Conservation (phyloP, 2,797 vertebrate species). For the Urosaurus nigricauda region DNA sequence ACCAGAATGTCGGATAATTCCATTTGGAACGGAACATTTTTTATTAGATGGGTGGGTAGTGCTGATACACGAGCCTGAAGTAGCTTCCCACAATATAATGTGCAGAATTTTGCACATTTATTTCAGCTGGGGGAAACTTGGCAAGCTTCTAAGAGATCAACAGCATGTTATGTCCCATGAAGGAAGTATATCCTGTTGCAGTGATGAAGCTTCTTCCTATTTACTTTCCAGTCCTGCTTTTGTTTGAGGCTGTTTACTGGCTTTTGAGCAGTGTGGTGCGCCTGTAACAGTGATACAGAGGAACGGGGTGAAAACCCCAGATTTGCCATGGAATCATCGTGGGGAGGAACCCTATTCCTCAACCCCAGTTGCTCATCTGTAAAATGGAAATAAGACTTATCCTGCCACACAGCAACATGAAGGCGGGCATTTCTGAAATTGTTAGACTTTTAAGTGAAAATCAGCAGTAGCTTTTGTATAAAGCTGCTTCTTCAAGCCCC, state of each 20-base stretch:
- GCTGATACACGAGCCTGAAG: neutral
- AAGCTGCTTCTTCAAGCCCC: neutral
- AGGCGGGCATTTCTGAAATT: neutral
- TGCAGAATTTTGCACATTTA: neutral
- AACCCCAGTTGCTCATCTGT: neutral
- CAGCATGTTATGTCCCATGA: neutral
- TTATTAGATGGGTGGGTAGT: neutral
- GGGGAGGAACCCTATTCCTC: neutral
- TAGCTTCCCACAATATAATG: neutral
- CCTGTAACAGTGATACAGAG: neutral
- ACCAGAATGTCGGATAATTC: neutral
- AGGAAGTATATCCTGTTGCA: slow-evolving; percentile 12
- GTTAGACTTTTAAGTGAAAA: neutral
- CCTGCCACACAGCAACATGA: neutral
- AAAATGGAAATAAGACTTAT: neutral
- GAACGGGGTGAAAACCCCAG: neutral
- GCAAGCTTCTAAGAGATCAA: neutral
- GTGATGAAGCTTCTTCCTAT: neutral
- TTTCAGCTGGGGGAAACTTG: neutral
- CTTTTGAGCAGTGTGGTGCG: neutral
- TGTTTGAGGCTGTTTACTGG: slow-evolving; percentile 12
- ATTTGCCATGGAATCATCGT: too few species aligned
- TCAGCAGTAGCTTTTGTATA: neutral
- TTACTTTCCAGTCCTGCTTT: neutral
- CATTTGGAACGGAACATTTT: neutral